phyloP scores from a whole-genome alignment of 2,797 vertebrate species.

The Columba guinea region DNA sequence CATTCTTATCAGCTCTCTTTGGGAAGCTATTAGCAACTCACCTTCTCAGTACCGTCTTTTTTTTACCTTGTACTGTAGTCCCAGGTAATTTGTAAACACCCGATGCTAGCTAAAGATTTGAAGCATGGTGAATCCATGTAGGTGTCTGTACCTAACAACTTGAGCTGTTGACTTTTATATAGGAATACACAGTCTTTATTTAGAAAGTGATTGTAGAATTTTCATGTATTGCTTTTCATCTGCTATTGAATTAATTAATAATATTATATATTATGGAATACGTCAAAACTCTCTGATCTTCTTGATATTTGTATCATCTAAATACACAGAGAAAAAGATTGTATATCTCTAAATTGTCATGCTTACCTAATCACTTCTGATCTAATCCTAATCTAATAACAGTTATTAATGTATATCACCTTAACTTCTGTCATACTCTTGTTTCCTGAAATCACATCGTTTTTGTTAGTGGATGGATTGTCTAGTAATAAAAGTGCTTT shows the following conservation, averaged over 20 bases:
- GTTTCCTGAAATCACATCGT: neutral
- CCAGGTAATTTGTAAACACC: neutral
- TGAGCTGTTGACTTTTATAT: neutral
- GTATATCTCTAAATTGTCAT: neutral
- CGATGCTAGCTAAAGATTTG: neutral
- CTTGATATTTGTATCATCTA: neutral
- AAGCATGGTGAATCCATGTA: neutral
- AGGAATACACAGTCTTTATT: neutral
- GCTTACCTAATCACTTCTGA: neutral
- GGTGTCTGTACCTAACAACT: neutral
- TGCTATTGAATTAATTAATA: neutral
- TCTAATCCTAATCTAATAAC: neutral
- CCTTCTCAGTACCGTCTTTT: neutral
- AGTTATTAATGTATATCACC: neutral
- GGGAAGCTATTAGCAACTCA: neutral
- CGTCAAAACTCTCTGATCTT: fast-evolving
- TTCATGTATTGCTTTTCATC: neutral
- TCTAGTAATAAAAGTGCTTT: neutral
- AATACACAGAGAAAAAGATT: neutral
- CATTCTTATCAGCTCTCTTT: neutral
- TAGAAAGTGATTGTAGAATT: neutral
- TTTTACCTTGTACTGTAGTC: neutral
- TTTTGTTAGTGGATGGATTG: neutral
- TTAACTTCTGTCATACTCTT: neutral
- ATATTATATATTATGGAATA: neutral